A percentile compares a stretch with the other conserved stretches of the same genome.
Evolutionary conservation across 2,888 invertebrate species (phyloP).

Genomic region (Drosophila lutescens): DNA sequence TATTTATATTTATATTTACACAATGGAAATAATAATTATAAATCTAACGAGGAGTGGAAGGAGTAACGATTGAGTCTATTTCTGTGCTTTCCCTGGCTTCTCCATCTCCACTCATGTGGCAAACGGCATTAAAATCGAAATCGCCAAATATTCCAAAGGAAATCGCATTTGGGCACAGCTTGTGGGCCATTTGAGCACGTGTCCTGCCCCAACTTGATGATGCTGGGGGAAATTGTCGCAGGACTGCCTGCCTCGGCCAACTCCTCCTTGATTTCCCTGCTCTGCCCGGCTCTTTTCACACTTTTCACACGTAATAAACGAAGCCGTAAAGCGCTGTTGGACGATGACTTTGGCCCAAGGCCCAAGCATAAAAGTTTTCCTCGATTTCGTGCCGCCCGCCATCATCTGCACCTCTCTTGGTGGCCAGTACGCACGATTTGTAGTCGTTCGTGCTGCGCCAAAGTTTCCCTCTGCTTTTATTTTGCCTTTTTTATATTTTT

Average conservation of each 20-base stretch:
- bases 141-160: conserved; percentile 7
- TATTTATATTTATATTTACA: conserved; percentile 10
- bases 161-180: conserved; percentile 62
- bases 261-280: too few species aligned
- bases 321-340: conserved; percentile 70
- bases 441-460: conserved; percentile 78
- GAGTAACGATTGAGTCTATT: neutral
- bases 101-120: conserved; percentile 21
- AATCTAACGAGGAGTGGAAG: neutral
- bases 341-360: conserved; percentile 45
- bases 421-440: conserved; percentile 72
- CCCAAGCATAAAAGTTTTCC: conserved; percentile 60
- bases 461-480: conserved; percentile 63
- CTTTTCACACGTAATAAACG: conserved; percentile 78
- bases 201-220: conserved; percentile 61
- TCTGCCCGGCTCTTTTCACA: conserved; percentile 19
- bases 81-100: conserved; percentile 4
- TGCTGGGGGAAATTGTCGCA: conserved; percentile 60
- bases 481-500: conserved; percentile 5
- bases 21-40: conserved; percentile 37
- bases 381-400: conserved; percentile 29
- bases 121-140: conserved; percentile 31
- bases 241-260: conserved; percentile 14
- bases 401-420: conserved; percentile 22
- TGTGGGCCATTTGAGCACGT: conserved; percentile 58